Conservation (phyloP, 2,797 vertebrate genomes). For the Cossypha polioptera region DNA sequence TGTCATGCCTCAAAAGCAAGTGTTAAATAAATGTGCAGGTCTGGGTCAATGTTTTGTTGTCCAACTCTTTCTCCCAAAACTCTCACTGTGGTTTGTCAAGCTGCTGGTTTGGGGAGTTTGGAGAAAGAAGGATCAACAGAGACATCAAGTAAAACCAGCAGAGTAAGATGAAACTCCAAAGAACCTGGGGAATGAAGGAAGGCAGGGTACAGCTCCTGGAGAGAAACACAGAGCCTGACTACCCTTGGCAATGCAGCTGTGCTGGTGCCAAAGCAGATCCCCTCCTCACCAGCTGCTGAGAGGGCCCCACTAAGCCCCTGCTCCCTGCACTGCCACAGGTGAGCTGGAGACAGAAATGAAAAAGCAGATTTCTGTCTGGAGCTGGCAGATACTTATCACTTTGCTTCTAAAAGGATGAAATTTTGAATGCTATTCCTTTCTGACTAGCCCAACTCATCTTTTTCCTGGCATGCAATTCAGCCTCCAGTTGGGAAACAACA, state of each 20-base stretch:
- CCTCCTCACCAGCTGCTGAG: accelerated
- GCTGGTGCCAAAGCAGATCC: background rate
- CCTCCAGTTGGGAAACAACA: background rate
- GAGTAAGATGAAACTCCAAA: background rate
- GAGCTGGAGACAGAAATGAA: background rate
- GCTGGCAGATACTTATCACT: background rate
- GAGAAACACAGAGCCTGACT: accelerated
- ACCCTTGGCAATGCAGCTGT: background rate
- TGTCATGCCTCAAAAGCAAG: background rate
- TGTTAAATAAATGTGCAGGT: background rate
- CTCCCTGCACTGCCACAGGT: background rate
- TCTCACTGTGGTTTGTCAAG: background rate
- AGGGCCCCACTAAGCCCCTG: background rate
- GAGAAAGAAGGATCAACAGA: background rate
- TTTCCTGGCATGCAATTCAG: background rate
- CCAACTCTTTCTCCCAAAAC: background rate
- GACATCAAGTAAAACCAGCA: background rate
- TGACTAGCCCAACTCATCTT: background rate
- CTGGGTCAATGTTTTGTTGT: background rate
- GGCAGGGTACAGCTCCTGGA: background rate
- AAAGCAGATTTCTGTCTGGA: background rate
- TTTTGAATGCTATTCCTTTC: background rate
- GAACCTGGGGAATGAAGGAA: background rate
- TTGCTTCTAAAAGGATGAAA: background rate
- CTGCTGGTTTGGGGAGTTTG: background rate